Base-by-base conservation (phyloP, 2,797 vertebrate genomes). In the Galaxias olidus region DNA sequence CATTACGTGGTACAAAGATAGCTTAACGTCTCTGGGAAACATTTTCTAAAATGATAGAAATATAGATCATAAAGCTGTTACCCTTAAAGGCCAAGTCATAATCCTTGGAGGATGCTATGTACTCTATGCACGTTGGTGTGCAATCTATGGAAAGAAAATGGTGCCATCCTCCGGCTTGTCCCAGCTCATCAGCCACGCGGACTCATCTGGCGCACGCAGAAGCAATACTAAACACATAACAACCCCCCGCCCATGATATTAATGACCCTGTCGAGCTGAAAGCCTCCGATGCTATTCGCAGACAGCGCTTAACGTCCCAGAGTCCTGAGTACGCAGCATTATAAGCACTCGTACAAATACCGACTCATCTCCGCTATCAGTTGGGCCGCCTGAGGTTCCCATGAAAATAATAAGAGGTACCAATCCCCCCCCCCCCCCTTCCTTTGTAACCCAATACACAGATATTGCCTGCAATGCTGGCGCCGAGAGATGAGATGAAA, bases 401-500 rank as follows among this genome's bases (percentile, higher is more conserved):
- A 90, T 89, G 91, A 77, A 92, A 87, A 91, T 86, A 86, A 89
- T 85, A 84, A 85, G 84, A 81, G 74, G 76, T 80, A 84, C 48
- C 14, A n/a, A 1, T 41, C 18, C 30, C 14, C 84, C 82, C 85
- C 82, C 81, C 53, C n/a, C 84, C 81, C 85, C 84, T 81, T 19
- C 10, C 58, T 43, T 74, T 77, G 91, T 90, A 93, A 93, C 86
- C 74, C 70, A 81, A 92, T 86, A 86, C 74, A 56, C 68, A 82
- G 72, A 88, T 85, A 82, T 82, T 83, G 80, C 77, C 80, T 75
- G 76, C 84, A 78, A 84, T 82, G 82, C 86, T 74, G 84, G 85
- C 79, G 87, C 86, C 84, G 82, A 91, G 88, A 90, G 90, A 93
- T 90, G 86, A 92, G 87, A 91, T 90, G 90, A 88, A 90, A 90